Evolutionary conservation across 2,113 vertebrate genomes (phyloP).

Genomic region (Corvus cornix): DNA sequence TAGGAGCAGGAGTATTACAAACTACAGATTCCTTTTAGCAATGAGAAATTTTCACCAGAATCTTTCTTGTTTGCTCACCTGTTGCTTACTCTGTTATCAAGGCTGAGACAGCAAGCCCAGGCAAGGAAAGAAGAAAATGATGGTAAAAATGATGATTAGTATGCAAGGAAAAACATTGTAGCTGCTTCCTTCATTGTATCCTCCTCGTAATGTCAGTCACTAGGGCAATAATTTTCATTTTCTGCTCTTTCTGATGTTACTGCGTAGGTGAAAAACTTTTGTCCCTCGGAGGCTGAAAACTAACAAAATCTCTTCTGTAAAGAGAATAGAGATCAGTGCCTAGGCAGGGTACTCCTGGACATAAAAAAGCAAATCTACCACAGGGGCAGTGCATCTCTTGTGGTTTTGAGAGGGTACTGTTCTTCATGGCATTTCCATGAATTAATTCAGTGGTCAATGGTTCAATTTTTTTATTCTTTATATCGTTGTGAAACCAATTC

Average conservation of each 20-base stretch:
- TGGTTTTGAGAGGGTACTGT: background rate
- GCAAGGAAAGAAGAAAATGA: background rate
- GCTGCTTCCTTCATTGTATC: background rate
- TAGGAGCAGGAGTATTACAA: background rate
- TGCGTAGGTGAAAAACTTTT: background rate
- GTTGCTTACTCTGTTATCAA: background rate
- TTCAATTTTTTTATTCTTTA: background rate
- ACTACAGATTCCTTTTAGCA: background rate
- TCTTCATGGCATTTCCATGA: background rate
- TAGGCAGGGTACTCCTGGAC: background rate
- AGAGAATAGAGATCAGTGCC: background rate
- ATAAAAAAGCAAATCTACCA: background rate
- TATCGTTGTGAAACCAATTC: background rate
- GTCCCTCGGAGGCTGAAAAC: background rate
- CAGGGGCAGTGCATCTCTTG: background rate
- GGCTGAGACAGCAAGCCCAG: background rate
- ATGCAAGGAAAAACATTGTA: background rate
- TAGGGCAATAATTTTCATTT: background rate
- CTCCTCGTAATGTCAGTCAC: background rate
- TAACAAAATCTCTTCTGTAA: background rate
- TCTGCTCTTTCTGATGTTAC: background rate
- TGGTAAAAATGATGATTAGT: background rate
- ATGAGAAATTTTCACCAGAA: background rate
- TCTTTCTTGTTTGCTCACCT: background rate
- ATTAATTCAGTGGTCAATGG: background rate